Percentiles rank a stretch among this genome's conserved stretches.
phyloP scores from a whole-genome alignment of 2,888 invertebrate genomes.

The Pandemis heparana region DNA sequence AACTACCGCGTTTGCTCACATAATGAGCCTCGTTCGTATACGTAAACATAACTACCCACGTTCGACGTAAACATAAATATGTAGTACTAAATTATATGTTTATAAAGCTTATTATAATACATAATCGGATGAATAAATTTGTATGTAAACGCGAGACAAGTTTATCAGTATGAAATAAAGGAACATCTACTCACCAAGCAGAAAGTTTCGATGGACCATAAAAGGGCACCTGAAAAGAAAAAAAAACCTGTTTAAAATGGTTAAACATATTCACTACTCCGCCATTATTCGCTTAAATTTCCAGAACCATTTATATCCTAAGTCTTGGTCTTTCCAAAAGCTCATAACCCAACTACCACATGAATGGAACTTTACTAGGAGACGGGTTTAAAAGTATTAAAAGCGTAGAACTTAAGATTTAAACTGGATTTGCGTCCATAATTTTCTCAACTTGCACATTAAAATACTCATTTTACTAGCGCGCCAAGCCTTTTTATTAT shows the following conservation, averaged over 20 bases:
- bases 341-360: conserved; percentile 13
- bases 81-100: conserved; percentile 2
- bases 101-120: not conserved
- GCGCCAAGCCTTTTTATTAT: not conserved
- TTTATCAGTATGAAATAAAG: conserved; percentile 1
- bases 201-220: conserved; percentile 16
- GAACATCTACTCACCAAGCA: conserved; percentile 29
- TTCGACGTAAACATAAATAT: conserved; percentile 24
- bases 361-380: conserved; percentile 22
- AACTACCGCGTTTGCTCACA: conserved; percentile 35
- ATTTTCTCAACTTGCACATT: conserved; percentile 3
- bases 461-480: conserved; percentile 7
- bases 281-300: conserved; percentile 15
- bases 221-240: conserved; percentile 22
- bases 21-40: conserved; percentile 18
- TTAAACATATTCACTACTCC: not conserved
- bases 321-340: conserved; percentile 16
- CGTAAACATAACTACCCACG: conserved; percentile 17
- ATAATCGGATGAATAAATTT: not conserved
- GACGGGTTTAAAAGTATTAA: not conserved
- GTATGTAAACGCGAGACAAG: not conserved
- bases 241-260: not conserved
- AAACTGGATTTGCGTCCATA: conserved; percentile 8
- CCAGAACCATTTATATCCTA: conserved; percentile 13
- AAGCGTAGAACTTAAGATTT: conserved; percentile 3